phyloP scores from a whole-genome alignment of 2,797 vertebrate genomes.

The Galagoides demidoff region DNA sequence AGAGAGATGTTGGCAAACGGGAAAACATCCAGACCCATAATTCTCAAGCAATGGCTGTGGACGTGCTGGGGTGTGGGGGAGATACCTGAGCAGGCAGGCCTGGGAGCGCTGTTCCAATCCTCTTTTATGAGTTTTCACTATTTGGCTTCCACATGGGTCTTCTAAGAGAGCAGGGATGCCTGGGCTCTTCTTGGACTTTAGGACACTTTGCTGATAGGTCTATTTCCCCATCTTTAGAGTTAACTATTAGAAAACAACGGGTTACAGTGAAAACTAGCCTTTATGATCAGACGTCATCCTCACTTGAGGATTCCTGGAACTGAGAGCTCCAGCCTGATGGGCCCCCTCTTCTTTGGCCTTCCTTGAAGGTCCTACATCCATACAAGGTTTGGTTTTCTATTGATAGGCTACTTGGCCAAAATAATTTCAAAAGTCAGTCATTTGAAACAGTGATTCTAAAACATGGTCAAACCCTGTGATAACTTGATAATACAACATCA shows the following conservation, averaged over 20 bases:
- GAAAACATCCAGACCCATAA: not conserved
- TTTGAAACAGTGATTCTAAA: slow-evolving; percentile 20
- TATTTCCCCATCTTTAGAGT: not conserved
- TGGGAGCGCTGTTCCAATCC: not conserved
- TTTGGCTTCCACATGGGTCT: not conserved
- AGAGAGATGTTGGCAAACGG: not conserved
- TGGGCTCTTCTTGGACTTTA: not conserved
- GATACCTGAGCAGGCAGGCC: not conserved
- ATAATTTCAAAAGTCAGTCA: not conserved
- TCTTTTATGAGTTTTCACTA: not conserved
- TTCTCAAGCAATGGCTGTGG: not conserved
- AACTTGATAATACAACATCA: not conserved
- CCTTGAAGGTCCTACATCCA: not conserved
- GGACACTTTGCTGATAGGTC: not conserved
- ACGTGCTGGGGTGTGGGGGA: too few relatives aligned
- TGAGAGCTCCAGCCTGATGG: not conserved
- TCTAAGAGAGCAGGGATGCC: not conserved
- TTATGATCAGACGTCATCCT: not conserved
- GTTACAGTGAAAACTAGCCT: not conserved
- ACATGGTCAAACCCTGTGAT: not conserved
- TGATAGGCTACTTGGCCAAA: not conserved
- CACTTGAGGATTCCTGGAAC: not conserved
- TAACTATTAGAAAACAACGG: not conserved
- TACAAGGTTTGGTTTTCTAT: not conserved
- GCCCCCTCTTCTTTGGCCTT: not conserved